Percentiles rank a stretch among this genome's conserved stretches.
phyloP scores from a whole-genome alignment of 2,797 vertebrate species.

The Sebastiscus tertius region DNA sequence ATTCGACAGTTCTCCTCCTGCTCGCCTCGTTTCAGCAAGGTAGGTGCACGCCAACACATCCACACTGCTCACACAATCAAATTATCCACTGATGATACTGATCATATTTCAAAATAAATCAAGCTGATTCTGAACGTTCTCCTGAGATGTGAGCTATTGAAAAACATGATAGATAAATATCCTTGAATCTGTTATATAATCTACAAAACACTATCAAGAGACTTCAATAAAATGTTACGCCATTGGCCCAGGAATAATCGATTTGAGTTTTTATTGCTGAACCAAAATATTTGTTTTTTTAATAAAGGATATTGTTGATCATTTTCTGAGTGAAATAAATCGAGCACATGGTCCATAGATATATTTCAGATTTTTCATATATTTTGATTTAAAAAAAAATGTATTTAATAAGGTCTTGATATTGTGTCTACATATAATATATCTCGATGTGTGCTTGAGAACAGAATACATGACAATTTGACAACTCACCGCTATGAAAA shows the following conservation, averaged over 20 bases:
- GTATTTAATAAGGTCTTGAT: not conserved
- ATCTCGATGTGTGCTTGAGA: not conserved
- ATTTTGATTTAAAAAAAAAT: not conserved
- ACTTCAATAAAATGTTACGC: no score
- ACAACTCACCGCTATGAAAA: not conserved
- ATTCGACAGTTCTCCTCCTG: no score
- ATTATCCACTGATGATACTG: not conserved
- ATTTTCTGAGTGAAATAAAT: not conserved
- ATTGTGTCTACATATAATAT: not conserved
- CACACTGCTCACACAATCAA: not conserved
- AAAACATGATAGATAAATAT: not conserved
- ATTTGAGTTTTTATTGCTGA: no score
- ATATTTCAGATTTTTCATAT: not conserved
- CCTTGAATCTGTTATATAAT: not conserved
- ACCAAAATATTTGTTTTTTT: no score
- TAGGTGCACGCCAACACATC: slow-evolving; percentile 76
- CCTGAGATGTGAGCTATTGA: not conserved
- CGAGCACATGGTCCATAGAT: no score
- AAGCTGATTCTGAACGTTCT: not conserved
- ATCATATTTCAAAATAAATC: not conserved
- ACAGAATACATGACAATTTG: not conserved
- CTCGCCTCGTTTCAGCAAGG: slow-evolving; percentile 96
- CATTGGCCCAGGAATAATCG: no score
- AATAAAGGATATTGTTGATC: not conserved
- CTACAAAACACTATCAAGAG: not conserved